Conservation (phyloP, 1,140 invertebrate genomes). For the Megalopta genalis region DNA sequence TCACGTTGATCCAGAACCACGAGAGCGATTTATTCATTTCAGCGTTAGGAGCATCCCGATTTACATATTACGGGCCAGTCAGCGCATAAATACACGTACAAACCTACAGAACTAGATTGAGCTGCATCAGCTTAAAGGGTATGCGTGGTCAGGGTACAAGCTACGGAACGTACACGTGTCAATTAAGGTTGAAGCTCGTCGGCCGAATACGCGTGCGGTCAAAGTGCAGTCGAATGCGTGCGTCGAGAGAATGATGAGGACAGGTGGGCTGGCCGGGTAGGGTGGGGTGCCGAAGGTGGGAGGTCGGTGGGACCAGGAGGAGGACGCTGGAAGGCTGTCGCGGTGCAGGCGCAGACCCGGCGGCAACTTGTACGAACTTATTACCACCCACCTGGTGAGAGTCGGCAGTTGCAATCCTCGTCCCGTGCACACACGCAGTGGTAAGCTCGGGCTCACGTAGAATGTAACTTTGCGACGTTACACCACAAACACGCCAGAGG, state of each 20-base stretch:
- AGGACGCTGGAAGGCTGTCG: slow-evolving; percentile 51
- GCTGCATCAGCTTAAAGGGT: neutral
- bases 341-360: slow-evolving; percentile 62
- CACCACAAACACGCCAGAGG: slow-evolving; percentile 75
- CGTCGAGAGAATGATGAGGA: slow-evolving; percentile 5
- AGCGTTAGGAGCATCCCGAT: neutral
- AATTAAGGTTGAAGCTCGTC: slow-evolving; percentile 20
- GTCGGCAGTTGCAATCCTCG: slow-evolving; percentile 52
- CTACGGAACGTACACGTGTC: neutral
- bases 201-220: neutral
- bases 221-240: slow-evolving; percentile 18
- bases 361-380: slow-evolving; percentile 72
- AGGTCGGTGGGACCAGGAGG: neutral
- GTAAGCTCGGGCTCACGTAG: slow-evolving; percentile 62
- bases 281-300: no score
- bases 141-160: neutral
- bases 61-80: neutral
- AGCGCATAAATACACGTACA: neutral
- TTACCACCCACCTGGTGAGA: slow-evolving; percentile 64
- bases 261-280: no score
- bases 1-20: no score
- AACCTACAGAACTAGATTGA: neutral
- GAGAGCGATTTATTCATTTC: no score
- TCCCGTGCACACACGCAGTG: slow-evolving; percentile 58
- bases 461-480: slow-evolving; percentile 76